Percentiles rank a stretch among this genome's conserved stretches.
Evolutionary conservation across 2,797 vertebrate genomes (phyloP).

Genomic region (Spatula versicolor): DNA sequence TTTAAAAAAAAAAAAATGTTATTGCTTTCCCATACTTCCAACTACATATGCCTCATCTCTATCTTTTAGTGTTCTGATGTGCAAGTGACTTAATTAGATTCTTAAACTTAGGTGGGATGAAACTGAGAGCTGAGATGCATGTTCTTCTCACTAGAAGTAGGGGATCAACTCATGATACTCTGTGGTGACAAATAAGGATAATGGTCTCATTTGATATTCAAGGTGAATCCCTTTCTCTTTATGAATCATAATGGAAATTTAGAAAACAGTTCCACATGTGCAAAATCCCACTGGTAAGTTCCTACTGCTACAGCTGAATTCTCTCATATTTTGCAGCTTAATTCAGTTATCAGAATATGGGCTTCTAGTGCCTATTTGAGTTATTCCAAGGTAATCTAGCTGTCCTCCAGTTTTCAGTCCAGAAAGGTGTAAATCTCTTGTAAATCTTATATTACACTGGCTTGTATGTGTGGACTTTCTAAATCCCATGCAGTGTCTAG

Average conservation of each 20-base stretch:
- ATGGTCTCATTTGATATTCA: background rate
- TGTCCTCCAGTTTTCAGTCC: background rate
- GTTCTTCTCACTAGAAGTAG: background rate
- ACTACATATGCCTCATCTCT: background rate
- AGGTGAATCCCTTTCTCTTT: background rate
- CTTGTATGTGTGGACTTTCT: background rate
- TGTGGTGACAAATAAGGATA: background rate
- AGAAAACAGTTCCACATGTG: background rate
- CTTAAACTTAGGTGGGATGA: background rate
- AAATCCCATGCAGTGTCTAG: background rate
- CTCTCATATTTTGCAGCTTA: background rate
- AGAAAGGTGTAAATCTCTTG: background rate
- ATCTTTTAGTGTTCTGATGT: background rate
- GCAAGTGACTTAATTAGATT: background rate
- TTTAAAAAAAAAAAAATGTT: background rate
- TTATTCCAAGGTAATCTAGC: background rate
- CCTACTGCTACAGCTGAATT: background rate
- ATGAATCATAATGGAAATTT: background rate
- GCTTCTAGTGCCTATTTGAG: background rate
- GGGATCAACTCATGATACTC: background rate
- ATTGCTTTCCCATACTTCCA: background rate
- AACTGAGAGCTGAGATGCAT: background rate
- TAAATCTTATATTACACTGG: background rate
- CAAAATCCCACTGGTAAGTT: background rate
- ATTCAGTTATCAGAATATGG: background rate